Evolutionary conservation across 2,113 vertebrate species (phyloP).

Genomic region (Oncorhynchus mykiss): DNA sequence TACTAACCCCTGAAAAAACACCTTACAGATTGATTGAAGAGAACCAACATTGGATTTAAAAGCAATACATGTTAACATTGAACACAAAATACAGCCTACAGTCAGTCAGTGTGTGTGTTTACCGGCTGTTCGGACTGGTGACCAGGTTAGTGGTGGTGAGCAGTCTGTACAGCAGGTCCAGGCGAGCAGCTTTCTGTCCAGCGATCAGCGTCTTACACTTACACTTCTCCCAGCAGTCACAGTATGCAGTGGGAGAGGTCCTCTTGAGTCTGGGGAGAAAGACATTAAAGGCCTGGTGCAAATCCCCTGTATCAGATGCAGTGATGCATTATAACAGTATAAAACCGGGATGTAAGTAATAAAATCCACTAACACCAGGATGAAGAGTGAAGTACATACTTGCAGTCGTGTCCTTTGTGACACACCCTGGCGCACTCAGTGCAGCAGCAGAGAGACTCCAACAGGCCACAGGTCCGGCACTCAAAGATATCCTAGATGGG

Average conservation of each 20-base stretch:
- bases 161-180: slow-evolving; percentile 93
- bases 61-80: not conserved
- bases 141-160: slow-evolving; percentile 97
- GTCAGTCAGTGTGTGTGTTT: slow-evolving; percentile 8
- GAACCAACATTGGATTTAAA: not conserved
- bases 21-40: not conserved
- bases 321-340: not conserved
- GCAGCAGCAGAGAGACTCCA: slow-evolving; percentile 98
- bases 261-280: slow-evolving; percentile 84
- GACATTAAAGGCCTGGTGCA: not conserved
- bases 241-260: slow-evolving; percentile 97
- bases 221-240: slow-evolving; percentile 99
- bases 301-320: not conserved
- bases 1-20: not conserved
- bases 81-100: not conserved
- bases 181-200: slow-evolving; percentile 95
- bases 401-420: slow-evolving; percentile 99
- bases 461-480: slow-evolving; percentile 93
- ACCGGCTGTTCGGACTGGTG: slow-evolving; percentile 97
- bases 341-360: not conserved
- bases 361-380: not conserved
- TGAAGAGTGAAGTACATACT: slow-evolving; percentile 75
- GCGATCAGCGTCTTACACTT: slow-evolving; percentile 98
- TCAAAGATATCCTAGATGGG: slow-evolving; percentile 93
- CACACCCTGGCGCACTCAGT: slow-evolving; percentile 97